Evolutionary conservation across 2,797 vertebrate species (phyloP), one percentile per base, ranked within the genome.

Genomic region (Typhlichthys subterraneus): DNA sequence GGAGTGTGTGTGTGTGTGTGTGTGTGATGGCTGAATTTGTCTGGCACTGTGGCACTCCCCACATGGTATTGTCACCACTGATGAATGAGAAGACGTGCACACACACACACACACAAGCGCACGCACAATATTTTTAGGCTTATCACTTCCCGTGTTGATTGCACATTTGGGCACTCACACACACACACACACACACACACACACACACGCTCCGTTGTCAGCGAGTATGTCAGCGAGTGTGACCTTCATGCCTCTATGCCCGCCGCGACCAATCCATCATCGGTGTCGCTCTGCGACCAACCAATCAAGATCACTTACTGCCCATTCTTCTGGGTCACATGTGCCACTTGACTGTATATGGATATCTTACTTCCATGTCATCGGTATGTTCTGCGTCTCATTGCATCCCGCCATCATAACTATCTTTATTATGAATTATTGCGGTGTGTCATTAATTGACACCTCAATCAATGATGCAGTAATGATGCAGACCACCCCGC

Each of bases 61-160:
- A 85, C 90, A 89, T 83, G 87, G 85, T 73, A 76, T 84, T 83
- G 87, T 89, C 88, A 77, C 61, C 69, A 57, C 80, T 92, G 91
- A 93, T 92, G 86, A 89, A 88, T 89, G 85, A 80, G 81, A 77
- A 52, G 9, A 1, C 42, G 29, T 61, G 8, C 63, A 48, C 69
- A 23, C 62, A 61, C 55, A 14, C 50, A 54, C 50, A 53, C 57
- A 46, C 47, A 58, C 31, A 12, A 49, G 11, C 64, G 48, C 57
- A 47, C 55, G 29, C 47, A 57, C 46, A 56, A 66, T 84, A 85
- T 87, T 87, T 86, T 88, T 88, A 88, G 83, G 84, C 59, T 57
- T 47, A 68, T 72, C 72, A 68, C n/a, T 23, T 86, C 72, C 57
- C 71, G 38, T 63, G 83, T 88, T 88, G 86, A 86, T 86, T 87